Evolutionary conservation across 1,140 invertebrate species (phyloP).

Genomic region (Oryctes rhinoceros): DNA sequence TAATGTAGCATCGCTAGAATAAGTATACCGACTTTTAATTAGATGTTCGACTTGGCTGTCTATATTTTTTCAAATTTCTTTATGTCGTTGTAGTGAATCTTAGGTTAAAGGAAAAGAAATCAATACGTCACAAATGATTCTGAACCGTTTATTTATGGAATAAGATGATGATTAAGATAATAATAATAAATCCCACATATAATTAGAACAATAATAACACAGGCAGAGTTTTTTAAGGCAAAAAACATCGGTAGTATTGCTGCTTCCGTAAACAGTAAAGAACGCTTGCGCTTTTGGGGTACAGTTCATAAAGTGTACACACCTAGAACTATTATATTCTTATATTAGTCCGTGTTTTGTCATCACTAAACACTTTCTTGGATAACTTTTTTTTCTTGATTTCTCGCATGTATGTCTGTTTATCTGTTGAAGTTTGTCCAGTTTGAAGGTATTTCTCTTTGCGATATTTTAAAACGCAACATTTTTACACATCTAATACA

Average conservation of each 20-base stretch:
- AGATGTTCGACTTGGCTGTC: too few species aligned
- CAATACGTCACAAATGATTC: background rate
- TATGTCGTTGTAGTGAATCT: too few species aligned
- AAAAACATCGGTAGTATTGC: background rate
- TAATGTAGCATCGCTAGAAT: too few species aligned
- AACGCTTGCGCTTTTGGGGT: background rate
- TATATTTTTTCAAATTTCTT: too few species aligned
- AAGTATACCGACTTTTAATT: too few species aligned
- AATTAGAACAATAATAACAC: constrained; percentile 19
- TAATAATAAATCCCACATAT: constrained; percentile 5
- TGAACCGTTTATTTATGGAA: constrained; percentile 19
- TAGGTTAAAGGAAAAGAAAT: background rate
- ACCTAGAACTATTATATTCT: too few species aligned
- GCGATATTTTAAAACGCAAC: background rate
- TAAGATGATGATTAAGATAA: constrained; percentile 15
- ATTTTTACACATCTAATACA: background rate
- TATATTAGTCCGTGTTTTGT: background rate
- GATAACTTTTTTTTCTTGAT: background rate
- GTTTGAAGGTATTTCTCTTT: background rate
- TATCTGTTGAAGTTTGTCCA: too few species aligned
- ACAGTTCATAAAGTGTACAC: constrained; percentile 1
- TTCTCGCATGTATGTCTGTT: too few species aligned
- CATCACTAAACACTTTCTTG: background rate
- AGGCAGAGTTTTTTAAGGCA: constrained; percentile 20
- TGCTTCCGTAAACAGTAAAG: background rate